Evolutionary conservation across 2,797 vertebrate species (phyloP), one percentile per base, ranked within the genome.

Genomic region (Siniperca obscura): DNA sequence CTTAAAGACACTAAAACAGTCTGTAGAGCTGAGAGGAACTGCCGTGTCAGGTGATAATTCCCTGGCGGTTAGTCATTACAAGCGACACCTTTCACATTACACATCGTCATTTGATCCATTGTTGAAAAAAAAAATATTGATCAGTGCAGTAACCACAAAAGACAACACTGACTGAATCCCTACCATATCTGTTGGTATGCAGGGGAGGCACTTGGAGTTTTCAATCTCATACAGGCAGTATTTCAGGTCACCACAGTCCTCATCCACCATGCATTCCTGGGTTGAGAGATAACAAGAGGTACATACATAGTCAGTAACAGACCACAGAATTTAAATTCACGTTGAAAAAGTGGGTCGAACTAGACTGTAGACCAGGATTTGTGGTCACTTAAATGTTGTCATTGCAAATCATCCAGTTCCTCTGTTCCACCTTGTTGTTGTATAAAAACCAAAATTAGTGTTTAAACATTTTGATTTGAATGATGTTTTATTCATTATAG

Each of bases 241-340:
- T 17, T 89, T 95, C 78, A 93, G 90, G 1, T 91, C 82, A 0
- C 95, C 96, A 17, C 98, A 99, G 94, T 99, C 98, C 83, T 98
- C 98, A 0, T 98, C 97, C 65, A 98, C 97, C 90, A 98, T 96
- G 66, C 98, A 99, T 48, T 99, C 97, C 98, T 99, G 59, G 6
- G 46, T 8, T 21, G 27, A 76, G 46, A 89, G 40, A 75, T 10
- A 59, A 65, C 21, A 65, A 19, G 6, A 48, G 27, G 66, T 34
- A 70, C 3, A 44, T 27, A 16, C 25, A 9, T 10, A 57, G 40
- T 0, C 52, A 53, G 22, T 38, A 36, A 76, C 13, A 60, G 19
- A 57, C 50, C 40, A 57, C 10, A 48, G 34, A 74, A 76, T 34
- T 21, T 14, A 55, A 67, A 61, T 27, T 16, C 25, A 74, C 21